These are phyloP conservation scores for honey bee (Apis mellifera) DNA, from an alignment of 1,140 invertebrate genomes.

Conservation along the genomic window Amel_HAv3.1 CM009932.2:12201501-12202000, in stretches of 20 bases:
- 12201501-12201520: conserved; percentile 84
- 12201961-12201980: background rate
- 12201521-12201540: conserved; percentile 82
- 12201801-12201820: background rate
- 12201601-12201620: conserved; percentile 84
- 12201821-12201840: background rate
- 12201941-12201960: background rate
- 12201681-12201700: background rate
- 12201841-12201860: background rate
- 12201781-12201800: background rate
- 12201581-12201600: conserved; percentile 83
- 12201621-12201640: conserved; percentile 14
- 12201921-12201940: background rate
- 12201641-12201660: background rate
- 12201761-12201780: background rate
- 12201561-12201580: conserved; percentile 81
- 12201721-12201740: background rate
- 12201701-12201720: background rate
- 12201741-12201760: background rate
- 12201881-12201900: background rate
- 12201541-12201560: conserved; percentile 84
- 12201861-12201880: background rate
- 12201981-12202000: background rate
- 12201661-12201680: background rate
- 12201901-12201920: background rate